Conservation (phyloP, 2,888 invertebrate genomes). For the Holacanthella duospinosa region DNA sequence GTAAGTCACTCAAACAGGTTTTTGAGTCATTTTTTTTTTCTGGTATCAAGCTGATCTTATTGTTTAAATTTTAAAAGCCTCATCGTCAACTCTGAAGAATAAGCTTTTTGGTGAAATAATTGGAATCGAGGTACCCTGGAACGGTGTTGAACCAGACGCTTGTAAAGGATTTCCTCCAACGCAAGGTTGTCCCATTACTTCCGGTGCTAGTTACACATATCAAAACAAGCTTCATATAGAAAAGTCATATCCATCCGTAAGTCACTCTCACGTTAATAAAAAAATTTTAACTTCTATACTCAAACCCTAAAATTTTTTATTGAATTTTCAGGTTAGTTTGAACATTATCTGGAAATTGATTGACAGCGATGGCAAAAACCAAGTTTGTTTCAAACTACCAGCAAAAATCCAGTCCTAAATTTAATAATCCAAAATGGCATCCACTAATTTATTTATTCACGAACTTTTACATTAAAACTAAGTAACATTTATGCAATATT, state of each 20-base stretch:
- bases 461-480: too few relatives aligned
- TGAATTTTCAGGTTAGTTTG: not conserved
- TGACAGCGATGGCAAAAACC: not conserved
- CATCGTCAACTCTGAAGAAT: slow-evolving; percentile 5
- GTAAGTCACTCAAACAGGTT: not conserved
- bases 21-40: not conserved
- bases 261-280: not conserved
- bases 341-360: not conserved
- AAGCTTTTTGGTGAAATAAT: slow-evolving; percentile 13
- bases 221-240: not conserved
- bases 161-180: slow-evolving; percentile 13
- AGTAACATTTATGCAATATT: too few relatives aligned
- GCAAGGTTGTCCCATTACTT: not conserved
- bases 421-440: too few relatives aligned
- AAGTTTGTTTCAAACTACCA: slow-evolving; percentile 9
- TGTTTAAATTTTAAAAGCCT: too few relatives aligned
- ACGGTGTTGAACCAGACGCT: slow-evolving; percentile 13
- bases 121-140: slow-evolving; percentile 21
- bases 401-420: slow-evolving; percentile 4
- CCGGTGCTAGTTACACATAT: not conserved
- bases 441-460: too few relatives aligned
- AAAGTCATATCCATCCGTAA: slow-evolving; percentile 8
- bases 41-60: too few relatives aligned
- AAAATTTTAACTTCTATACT: not conserved
- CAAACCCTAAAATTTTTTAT: too few relatives aligned